Conservation (phyloP, 2,113 vertebrate species). For the Sisor rabdophorus region DNA sequence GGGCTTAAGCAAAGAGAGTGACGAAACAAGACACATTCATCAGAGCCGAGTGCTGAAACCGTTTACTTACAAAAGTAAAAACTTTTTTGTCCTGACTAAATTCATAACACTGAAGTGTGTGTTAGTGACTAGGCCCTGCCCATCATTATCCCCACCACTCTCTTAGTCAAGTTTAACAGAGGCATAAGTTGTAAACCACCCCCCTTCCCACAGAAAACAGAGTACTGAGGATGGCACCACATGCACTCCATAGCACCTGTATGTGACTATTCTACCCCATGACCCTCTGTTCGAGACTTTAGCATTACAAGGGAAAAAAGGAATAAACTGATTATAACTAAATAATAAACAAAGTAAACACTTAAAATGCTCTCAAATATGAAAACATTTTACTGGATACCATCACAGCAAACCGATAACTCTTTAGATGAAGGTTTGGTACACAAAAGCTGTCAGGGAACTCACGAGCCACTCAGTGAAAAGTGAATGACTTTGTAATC, state of each 20-base stretch:
- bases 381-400: conserved; percentile 46
- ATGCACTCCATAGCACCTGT: neutral
- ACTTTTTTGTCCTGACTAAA: neutral
- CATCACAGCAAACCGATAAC: conserved; percentile 42
- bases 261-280: conserved; percentile 8
- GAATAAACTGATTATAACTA: conserved; percentile 28
- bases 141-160: neutral
- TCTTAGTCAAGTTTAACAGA: conserved; percentile 21
- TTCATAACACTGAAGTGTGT: neutral
- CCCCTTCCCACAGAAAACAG: too few species aligned
- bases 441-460: conserved; percentile 35
- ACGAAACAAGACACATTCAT: neutral
- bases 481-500: conserved; percentile 7
- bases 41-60: neutral
- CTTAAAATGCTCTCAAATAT: conserved; percentile 27
- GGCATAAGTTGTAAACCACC: conserved; percentile 35
- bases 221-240: neutral
- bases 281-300: conserved; percentile 10
- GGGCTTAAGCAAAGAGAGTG: conserved; percentile 26
- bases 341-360: conserved; percentile 44
- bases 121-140: neutral
- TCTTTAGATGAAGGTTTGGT: conserved; percentile 14
- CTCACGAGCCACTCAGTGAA: conserved; percentile 29
- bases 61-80: neutral
- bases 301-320: conserved; percentile 26